A percentile compares a stretch with the other conserved stretches of the same genome.
These are phyloP conservation scores for Coilia nasus DNA, from an alignment of 2,797 vertebrate genomes.

Conservation along the genomic window DNA sequence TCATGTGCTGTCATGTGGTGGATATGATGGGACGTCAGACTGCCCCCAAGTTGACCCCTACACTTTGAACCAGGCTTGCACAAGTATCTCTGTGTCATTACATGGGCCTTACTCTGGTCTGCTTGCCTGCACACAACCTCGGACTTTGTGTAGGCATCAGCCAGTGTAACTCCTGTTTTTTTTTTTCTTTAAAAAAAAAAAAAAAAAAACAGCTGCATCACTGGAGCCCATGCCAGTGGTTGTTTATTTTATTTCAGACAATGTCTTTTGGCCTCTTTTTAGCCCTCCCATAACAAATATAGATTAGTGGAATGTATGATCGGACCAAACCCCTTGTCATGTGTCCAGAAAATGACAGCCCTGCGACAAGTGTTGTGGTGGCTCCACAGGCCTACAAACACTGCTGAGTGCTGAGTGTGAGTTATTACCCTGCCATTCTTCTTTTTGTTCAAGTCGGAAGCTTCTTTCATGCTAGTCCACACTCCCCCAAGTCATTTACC, in stretches of 20 bases:
- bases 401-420: background rate
- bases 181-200: background rate
- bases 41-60: constrained; percentile 17
- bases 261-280: background rate
- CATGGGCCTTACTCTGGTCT: constrained; percentile 30
- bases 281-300: background rate
- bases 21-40: constrained; percentile 44
- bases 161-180: background rate
- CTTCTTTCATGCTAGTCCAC: constrained; percentile 33
- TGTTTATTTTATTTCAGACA: background rate
- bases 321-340: background rate
- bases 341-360: background rate
- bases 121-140: background rate
- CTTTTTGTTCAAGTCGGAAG: constrained; percentile 19
- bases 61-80: background rate
- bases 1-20: constrained; percentile 45
- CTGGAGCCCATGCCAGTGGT: background rate
- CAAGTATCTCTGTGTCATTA: background rate
- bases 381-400: background rate
- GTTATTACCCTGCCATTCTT: background rate
- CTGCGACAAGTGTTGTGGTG: constrained; percentile 1
- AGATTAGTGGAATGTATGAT: constrained; percentile 8
- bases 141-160: background rate
- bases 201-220: background rate
- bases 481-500: constrained; percentile 38